These are phyloP conservation scores for Lytechinus pictus DNA, from an alignment of 35 echinoderm and acorn worm genomes.

Conservation along the genomic window DNA sequence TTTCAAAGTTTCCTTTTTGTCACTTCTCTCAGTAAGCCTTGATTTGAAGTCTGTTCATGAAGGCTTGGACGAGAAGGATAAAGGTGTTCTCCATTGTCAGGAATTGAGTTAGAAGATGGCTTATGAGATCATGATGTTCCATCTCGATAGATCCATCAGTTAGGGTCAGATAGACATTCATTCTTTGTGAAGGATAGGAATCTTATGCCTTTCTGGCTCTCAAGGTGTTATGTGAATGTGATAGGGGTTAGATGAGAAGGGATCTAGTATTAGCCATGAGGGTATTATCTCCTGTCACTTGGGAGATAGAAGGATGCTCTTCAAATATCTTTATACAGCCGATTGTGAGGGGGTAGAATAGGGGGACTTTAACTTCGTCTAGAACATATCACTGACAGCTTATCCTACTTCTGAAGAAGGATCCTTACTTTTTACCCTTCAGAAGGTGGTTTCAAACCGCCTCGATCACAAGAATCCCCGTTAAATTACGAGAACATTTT, in stretches of 20 bases:
- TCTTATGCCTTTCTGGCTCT: too few relatives aligned
- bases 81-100: background rate
- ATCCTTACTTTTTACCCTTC: too few relatives aligned
- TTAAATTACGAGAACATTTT: too few relatives aligned
- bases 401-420: too few relatives aligned
- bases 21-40: background rate
- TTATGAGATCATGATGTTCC: background rate
- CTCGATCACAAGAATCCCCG: too few relatives aligned
- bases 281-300: constrained; percentile 30
- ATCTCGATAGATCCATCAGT: background rate
- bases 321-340: background rate
- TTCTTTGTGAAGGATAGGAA: too few relatives aligned
- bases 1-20: background rate
- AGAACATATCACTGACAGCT: too few relatives aligned
- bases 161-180: too few relatives aligned
- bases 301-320: background rate
- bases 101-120: background rate
- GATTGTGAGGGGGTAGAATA: background rate
- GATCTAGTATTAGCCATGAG: background rate
- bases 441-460: too few relatives aligned
- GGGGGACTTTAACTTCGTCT: too few relatives aligned
- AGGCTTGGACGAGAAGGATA: background rate
- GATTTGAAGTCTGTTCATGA: background rate
- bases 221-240: background rate
- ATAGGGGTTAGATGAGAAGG: background rate